These are phyloP conservation scores for Pseudolaguvia tuberculata DNA, from an alignment of 2,113 vertebrate species.

Conservation along the genomic window DNA sequence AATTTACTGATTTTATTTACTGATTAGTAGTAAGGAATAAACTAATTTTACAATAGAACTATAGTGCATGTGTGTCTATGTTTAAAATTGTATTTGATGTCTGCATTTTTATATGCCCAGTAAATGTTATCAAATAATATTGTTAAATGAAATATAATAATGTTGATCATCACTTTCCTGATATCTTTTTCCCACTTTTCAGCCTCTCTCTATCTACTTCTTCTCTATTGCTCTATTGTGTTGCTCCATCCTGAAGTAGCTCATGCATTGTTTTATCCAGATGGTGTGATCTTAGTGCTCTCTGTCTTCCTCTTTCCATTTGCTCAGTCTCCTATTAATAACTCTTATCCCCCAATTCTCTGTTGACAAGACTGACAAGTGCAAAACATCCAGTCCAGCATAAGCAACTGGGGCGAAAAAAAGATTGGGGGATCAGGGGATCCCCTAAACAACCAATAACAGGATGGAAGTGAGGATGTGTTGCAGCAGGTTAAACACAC, in stretches of 20 bases:
- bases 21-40: background rate
- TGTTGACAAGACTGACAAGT: conserved; percentile 65
- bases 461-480: conserved; percentile 46
- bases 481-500: conserved; percentile 31
- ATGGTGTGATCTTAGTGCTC: conserved; percentile 62
- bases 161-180: background rate
- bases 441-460: conserved; percentile 42
- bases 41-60: background rate
- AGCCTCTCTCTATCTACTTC: conserved; percentile 15
- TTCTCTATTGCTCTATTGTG: conserved; percentile 38
- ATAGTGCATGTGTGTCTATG: background rate
- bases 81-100: background rate
- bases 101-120: background rate
- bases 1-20: background rate
- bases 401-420: conserved; percentile 61
- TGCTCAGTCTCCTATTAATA: conserved; percentile 68
- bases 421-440: conserved; percentile 32
- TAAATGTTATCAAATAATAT: background rate
- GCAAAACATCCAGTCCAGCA: conserved; percentile 59
- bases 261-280: conserved; percentile 67
- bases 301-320: conserved; percentile 68
- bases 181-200: conserved; percentile 11
- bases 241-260: conserved; percentile 60
- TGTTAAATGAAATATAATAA: background rate
- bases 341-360: conserved; percentile 62